Evolutionary conservation across 2,888 invertebrate genomes (phyloP), one percentile per base, ranked within the genome.

Genomic region (Lochmaea crataegi): DNA sequence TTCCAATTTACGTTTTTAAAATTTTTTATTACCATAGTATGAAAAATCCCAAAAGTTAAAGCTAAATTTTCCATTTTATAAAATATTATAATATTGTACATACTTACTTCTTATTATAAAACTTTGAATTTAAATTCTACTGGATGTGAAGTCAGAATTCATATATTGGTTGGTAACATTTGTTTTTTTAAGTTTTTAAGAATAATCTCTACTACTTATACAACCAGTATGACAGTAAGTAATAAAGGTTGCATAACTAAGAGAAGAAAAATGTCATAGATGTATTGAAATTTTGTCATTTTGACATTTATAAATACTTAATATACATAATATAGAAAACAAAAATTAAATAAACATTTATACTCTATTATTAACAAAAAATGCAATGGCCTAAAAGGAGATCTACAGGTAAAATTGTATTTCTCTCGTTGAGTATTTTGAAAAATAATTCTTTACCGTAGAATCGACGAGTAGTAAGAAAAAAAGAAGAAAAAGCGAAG

Each of bases 401-500:
- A 45, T 56, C 53, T 56, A 56, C 16, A 56, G 53, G 53, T 56
- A 56, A 10, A 48, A 48, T 48, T 48, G 48, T 48, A 6, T n/a
- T 48, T 48, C 12, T 18, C 10, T 16, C 18, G 9, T 4, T 16
- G 9, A 16, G 41, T 16, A 63, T 64, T 64, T 61, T 22, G 11
- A 38, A 1, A 61, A 26, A 61, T 1, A 64, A 45, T 11, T n/a
- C 10, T 45, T 10, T 16, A 45, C 26, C 45, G 38, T 48, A 68
- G 68, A 48, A 9, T 61, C 51, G 2, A 16, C 57, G n/a, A 26
- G 16, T 45, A 58, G 14, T 57, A 69, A 61, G 14, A 68, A 45
- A 16, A 69, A 53, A 42, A 63, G 63, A 14, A 63, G 16, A 41
- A 69, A 42, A 53, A 61, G 38, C 42, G 69, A 51, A 69, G 16